phyloP scores from a whole-genome alignment of 1,140 invertebrate species.

The Brachystomella parvula region DNA sequence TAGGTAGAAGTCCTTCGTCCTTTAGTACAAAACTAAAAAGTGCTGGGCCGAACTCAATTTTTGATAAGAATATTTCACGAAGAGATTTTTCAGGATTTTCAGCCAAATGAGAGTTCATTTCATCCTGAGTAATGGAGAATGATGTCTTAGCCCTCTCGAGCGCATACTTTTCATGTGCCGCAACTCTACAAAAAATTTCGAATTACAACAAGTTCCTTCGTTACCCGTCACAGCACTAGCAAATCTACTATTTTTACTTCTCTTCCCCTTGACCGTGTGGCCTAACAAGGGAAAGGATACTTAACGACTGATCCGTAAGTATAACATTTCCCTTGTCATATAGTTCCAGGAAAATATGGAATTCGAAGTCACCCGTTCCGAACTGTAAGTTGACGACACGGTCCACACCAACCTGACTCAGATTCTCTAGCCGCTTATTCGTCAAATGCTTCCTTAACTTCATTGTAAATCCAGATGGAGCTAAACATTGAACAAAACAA shows the following conservation, averaged over 20 bases:
- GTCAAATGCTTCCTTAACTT: slow-evolving; percentile 93
- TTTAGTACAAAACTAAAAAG: slow-evolving; percentile 32
- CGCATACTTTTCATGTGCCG: slow-evolving; percentile 47
- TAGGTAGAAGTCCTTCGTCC: slow-evolving; percentile 12
- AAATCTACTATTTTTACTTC: slow-evolving; percentile 49
- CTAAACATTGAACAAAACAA: slow-evolving; percentile 24
- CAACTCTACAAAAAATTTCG: slow-evolving; percentile 40
- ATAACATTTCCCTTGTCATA: slow-evolving; percentile 97
- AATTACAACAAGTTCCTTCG: slow-evolving; percentile 7
- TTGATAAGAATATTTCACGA: slow-evolving; percentile 32
- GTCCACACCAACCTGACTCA: slow-evolving; percentile 79
- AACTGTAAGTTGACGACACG: slow-evolving; percentile 88
- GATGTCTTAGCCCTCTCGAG: slow-evolving; percentile 42
- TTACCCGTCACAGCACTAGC: slow-evolving; percentile 7
- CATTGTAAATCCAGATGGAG: slow-evolving; percentile 42
- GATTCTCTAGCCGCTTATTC: slow-evolving; percentile 82
- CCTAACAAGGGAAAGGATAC: slow-evolving; percentile 85
- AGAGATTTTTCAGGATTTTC: slow-evolving; percentile 23
- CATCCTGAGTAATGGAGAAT: slow-evolving; percentile 16
- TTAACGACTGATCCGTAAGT: slow-evolving; percentile 83
- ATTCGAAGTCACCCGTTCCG: slow-evolving; percentile 84
- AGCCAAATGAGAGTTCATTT: slow-evolving; percentile 14
- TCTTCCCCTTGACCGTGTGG: slow-evolving; percentile 90
- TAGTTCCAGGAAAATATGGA: slow-evolving; percentile 92
- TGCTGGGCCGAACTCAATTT: slow-evolving; percentile 35